These are phyloP conservation scores for Prinia subflava DNA, from an alignment of 2,113 vertebrate genomes.

Conservation along the genomic window DNA sequence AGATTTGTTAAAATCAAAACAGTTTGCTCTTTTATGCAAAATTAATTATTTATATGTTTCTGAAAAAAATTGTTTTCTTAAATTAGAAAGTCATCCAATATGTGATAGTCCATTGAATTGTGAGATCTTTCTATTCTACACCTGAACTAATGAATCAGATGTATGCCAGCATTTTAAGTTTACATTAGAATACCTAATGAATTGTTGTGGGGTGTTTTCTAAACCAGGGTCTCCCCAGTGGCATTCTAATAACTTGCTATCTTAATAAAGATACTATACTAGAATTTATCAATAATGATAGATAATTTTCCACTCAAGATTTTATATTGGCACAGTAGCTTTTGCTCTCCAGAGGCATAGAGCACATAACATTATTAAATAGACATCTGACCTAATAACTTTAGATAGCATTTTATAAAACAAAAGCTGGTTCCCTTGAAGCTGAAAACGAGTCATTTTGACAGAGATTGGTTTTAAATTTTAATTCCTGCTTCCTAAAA, in stretches of 20 bases:
- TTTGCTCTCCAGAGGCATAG: slow-evolving; percentile 5
- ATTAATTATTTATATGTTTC: not conserved
- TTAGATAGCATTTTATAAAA: slow-evolving; percentile 26
- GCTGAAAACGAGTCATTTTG: not conserved
- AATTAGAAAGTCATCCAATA: not conserved
- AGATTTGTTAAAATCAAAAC: not conserved
- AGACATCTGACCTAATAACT: not conserved
- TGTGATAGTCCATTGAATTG: not conserved
- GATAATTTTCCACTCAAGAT: not conserved
- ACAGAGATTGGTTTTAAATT: not conserved
- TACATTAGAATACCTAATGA: not conserved
- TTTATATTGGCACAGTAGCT: not conserved
- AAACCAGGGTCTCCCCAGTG: not conserved
- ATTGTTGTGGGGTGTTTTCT: not conserved
- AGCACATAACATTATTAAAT: not conserved
- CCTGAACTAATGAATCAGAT: not conserved
- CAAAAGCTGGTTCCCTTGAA: not conserved
- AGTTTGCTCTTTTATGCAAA: not conserved
- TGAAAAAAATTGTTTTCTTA: not conserved
- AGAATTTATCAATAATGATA: slow-evolving; percentile 5
- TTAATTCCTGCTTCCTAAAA: not conserved
- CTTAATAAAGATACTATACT: slow-evolving; percentile 1
- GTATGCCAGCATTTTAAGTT: not conserved
- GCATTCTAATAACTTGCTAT: not conserved
- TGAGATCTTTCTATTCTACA: not conserved